phyloP scores from a whole-genome alignment of 2,888 invertebrate species.

The Mystacides longicornis region DNA sequence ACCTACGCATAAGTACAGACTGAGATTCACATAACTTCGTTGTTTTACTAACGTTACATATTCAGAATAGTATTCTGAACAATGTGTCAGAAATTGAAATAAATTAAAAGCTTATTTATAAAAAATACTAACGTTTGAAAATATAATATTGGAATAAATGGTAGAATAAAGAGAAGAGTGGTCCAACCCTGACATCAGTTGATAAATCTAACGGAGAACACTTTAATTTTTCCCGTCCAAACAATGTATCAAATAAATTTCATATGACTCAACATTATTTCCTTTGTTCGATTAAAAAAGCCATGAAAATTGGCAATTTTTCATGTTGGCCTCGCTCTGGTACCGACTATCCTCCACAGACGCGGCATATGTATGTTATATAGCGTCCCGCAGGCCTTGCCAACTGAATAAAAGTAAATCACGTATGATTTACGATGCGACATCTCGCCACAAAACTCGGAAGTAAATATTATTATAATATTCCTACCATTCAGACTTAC shows the following conservation, averaged over 20 bases:
- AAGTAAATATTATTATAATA: conserved; percentile 18
- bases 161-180: too few relatives aligned
- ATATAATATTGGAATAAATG: too few relatives aligned
- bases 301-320: conserved; percentile 17
- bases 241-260: conserved; percentile 1
- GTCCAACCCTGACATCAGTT: too few relatives aligned
- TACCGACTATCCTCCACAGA: neutral
- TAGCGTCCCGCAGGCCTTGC: conserved; percentile 29
- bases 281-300: conserved; percentile 5
- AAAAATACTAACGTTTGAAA: too few relatives aligned
- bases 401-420: conserved; percentile 49
- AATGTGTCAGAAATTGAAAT: too few relatives aligned
- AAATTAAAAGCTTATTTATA: too few relatives aligned
- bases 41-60: too few relatives aligned
- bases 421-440: conserved; percentile 41
- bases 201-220: neutral
- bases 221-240: conserved; percentile 1
- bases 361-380: too few relatives aligned
- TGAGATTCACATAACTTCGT: too few relatives aligned
- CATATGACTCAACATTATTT: neutral
- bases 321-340: conserved; percentile 3
- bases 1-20: too few relatives aligned
- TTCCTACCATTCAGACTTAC: too few relatives aligned
- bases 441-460: conserved; percentile 21
- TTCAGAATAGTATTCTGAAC: too few relatives aligned